Conservation (phyloP, 92 coral and sea anemone genomes). For the Plumapathes pennacea region DNA sequence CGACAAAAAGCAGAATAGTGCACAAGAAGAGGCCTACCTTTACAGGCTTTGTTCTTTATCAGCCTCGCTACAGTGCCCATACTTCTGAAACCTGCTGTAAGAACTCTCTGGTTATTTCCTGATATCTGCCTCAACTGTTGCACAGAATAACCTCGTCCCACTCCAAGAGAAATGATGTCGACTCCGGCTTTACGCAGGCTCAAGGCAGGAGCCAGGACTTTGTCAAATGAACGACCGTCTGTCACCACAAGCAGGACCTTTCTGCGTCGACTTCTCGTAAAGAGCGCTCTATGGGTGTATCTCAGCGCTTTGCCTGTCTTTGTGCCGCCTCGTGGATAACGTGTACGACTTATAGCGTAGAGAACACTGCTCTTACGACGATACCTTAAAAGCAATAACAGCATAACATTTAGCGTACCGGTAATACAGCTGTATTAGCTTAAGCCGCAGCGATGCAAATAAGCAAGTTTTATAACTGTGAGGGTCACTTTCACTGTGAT, state of each 20-base stretch:
- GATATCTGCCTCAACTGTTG: conserved; percentile 37
- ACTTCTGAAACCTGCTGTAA: conserved; percentile 45
- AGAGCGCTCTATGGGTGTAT: conserved; percentile 16
- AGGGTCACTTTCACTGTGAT: no score
- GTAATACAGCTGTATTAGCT: not conserved
- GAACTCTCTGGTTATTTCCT: conserved; percentile 29
- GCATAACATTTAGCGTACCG: no score
- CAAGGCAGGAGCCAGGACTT: conserved; percentile 25
- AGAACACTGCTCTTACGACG: conserved; percentile 25
- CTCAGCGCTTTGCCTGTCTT: conserved; percentile 58
- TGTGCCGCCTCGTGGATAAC: conserved; percentile 63
- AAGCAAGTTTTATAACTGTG: no score
- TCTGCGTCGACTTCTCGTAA: conserved; percentile 11
- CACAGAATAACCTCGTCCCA: conserved; percentile 9
- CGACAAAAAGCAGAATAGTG: no score
- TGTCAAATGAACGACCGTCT: conserved; percentile 46
- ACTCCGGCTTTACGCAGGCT: conserved; percentile 33
- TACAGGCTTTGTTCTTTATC: conserved; percentile 35
- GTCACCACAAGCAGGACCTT: conserved; percentile 40
- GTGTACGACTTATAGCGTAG: conserved; percentile 57
- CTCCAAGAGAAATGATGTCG: conserved; percentile 33
- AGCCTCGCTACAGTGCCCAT: conserved; percentile 29
- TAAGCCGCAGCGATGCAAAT: no score
- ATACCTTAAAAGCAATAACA: conserved; percentile 1
- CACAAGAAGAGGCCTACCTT: conserved; percentile 23